phyloP scores from a whole-genome alignment of 2,113 vertebrate species.

The Clarias magur region DNA sequence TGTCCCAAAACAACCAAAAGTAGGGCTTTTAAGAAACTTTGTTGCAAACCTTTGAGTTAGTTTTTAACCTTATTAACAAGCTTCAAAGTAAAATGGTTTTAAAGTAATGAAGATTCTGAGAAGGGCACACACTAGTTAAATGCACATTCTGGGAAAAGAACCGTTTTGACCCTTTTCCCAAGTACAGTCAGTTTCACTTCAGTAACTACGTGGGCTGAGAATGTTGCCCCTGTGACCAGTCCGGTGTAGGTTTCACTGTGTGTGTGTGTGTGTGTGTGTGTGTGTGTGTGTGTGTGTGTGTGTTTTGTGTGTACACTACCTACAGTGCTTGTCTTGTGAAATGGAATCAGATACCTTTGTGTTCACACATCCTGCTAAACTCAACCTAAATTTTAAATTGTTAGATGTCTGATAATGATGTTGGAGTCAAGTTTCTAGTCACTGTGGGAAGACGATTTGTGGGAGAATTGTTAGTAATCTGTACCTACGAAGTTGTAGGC shows the following conservation, averaged over 20 bases:
- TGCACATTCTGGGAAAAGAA: slow-evolving; percentile 8
- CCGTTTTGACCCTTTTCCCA: neutral
- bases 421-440: neutral
- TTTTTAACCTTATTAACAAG: neutral
- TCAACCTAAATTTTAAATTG: neutral
- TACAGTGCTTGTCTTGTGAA: neutral
- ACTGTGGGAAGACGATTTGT: neutral
- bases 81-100: slow-evolving; percentile 25
- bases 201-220: neutral
- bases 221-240: too few relatives aligned
- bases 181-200: neutral
- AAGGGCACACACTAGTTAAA: slow-evolving; percentile 29
- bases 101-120: slow-evolving; percentile 32
- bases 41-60: neutral
- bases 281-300: too few relatives aligned
- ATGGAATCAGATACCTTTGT: neutral
- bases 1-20: neutral
- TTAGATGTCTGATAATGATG: neutral
- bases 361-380: neutral
- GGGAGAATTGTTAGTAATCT: neutral
- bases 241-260: neutral
- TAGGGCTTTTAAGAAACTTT: neutral
- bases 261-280: too few relatives aligned
- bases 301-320: neutral
- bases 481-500: neutral